A percentile compares a stretch with the other conserved stretches of the same genome.
Evolutionary conservation across 2,113 vertebrate genomes (phyloP).

Genomic region (Genyomyrus donnyi): DNA sequence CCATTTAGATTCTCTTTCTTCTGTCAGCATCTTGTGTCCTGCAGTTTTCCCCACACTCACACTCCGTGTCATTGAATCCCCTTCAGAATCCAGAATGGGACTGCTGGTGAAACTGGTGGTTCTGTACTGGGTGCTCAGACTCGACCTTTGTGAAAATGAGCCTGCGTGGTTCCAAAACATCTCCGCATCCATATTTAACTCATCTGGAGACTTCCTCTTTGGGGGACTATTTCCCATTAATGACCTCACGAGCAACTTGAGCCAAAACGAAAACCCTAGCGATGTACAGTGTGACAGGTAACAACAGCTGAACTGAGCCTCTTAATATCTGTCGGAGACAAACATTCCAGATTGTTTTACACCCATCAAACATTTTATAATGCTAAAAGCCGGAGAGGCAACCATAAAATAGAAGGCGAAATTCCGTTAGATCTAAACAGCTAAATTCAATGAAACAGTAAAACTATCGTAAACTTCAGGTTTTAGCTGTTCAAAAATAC

Average conservation of each 20-base stretch:
- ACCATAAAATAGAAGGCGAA: background rate
- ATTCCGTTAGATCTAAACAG: background rate
- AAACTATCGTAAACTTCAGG: background rate
- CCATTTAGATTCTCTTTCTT: background rate
- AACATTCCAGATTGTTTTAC: background rate
- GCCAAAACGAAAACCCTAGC: constrained; percentile 37
- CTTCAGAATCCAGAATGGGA: constrained; percentile 36
- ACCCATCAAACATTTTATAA: background rate
- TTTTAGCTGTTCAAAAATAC: background rate
- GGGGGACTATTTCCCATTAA: constrained; percentile 80
- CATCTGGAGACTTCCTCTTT: constrained; percentile 66
- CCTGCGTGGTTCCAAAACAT: constrained; percentile 43
- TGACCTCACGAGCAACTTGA: constrained; percentile 33
- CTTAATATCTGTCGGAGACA: background rate
- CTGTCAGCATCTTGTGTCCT: background rate
- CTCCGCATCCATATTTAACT: constrained; percentile 55
- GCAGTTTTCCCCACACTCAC: background rate
- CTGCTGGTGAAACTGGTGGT: constrained; percentile 32
- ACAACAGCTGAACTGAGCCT: constrained; percentile 3
- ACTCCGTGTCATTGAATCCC: background rate
- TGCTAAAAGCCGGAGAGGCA: background rate
- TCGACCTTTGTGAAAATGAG: constrained; percentile 11
- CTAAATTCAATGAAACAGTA: background rate
- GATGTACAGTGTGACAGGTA: constrained; percentile 65
- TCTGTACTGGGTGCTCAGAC: constrained; percentile 31